These are phyloP conservation scores for Glyptemys insculpta DNA, from an alignment of 2,797 vertebrate genomes.

Conservation along the genomic window DNA sequence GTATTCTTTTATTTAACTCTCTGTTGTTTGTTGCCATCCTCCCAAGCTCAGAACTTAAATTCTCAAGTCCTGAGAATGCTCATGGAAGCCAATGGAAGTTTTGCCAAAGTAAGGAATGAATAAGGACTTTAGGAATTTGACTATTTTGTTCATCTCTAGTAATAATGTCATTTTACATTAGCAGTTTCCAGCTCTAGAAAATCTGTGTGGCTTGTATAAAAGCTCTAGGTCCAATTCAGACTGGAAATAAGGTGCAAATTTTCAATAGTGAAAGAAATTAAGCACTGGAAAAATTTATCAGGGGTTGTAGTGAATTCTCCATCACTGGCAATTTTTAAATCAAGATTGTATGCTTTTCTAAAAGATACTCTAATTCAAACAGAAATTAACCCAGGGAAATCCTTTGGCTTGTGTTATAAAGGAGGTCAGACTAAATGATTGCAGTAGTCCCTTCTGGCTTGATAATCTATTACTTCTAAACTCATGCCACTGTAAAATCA, in stretches of 20 bases:
- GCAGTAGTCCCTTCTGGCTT: background rate
- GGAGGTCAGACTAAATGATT: background rate
- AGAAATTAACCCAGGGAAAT: background rate
- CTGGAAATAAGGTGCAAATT: background rate
- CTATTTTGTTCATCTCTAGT: background rate
- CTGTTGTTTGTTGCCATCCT: background rate
- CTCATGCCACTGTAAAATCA: background rate
- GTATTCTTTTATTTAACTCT: background rate
- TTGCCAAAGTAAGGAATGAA: background rate
- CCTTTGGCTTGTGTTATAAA: background rate
- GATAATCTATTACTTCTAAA: background rate
- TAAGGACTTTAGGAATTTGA: background rate
- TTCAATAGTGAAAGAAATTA: background rate
- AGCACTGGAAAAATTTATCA: background rate
- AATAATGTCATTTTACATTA: background rate
- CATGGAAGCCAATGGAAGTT: background rate
- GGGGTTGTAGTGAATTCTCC: background rate
- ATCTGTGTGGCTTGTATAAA: background rate
- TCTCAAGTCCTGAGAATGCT: background rate
- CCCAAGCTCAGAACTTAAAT: background rate
- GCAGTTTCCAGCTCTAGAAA: background rate
- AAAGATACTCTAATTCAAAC: background rate
- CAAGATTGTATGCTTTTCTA: background rate
- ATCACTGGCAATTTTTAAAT: background rate
- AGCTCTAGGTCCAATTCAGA: fast-evolving